Base-by-base conservation (phyloP, 2,113 vertebrate species). In the Podocnemis expansa region DNA sequence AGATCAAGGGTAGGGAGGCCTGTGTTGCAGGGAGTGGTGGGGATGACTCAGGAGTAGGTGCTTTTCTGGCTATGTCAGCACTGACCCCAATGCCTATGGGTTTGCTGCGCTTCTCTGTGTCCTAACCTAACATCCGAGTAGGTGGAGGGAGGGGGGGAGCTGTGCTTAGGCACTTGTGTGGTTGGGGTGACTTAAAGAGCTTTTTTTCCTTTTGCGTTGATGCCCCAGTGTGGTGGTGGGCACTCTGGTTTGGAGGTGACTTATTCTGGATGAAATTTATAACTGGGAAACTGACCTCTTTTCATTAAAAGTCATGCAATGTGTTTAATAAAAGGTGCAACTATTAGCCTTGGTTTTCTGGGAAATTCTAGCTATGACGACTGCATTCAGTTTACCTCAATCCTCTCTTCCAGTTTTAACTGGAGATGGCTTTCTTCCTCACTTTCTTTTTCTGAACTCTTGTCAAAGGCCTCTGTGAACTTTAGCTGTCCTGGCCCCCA, bases 381-480 rank as follows among this genome's bases (percentile, higher is more conserved):
- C 49, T 63, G 3, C 29, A 16, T 38, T 43, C 24, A 43, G 22
- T 25, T 67, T 38, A 5, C 88, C 87, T 80, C 63, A 19, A 63
- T 86, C 52, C n/a, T 27, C 8, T 75, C 82, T 84, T 80, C 41
- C 60, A 0, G 0, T 1, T 8, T 12, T 63, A 24, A 87, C 79
- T 80, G 51, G 31, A 85, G n/a, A 2, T 9, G n/a, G 25, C 4
- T 41, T 88, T 91, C 84, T 8, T 75, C 70, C 79, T 80, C 38
- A 4, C 70, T 11, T 81, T 24, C 45, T n/a, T 6, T 2, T 55
- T 38, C 67, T 8, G 52, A 6, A 16, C 4, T 80, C 17, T 5
- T 1, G 2, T 0, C 0, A 3, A 47, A 29, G 9, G 38, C 8
- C 16, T 22, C 67, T 63, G 17, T 1, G 0, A 78, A 16, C 31